Conservation (phyloP, 1,140 invertebrate species). For the Lepidurus packardi region DNA sequence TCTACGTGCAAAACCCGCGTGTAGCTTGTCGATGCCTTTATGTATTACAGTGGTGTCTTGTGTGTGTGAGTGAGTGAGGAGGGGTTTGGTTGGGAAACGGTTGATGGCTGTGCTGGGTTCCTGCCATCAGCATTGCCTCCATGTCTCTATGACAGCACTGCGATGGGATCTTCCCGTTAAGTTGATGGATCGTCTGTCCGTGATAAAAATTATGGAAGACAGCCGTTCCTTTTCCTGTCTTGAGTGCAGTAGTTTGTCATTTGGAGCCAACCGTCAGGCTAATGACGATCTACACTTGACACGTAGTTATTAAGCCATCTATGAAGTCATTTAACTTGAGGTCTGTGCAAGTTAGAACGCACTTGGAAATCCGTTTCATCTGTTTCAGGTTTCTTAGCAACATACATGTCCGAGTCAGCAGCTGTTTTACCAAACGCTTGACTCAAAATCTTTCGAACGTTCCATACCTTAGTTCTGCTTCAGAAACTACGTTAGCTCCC, state of each 20-base stretch:
- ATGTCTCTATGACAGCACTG: constrained; percentile 2
- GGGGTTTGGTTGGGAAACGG: not conserved
- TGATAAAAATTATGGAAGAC: constrained; percentile 20
- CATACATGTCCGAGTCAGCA: too few relatives aligned
- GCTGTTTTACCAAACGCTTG: too few relatives aligned
- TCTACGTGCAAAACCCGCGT: not conserved
- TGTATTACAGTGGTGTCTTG: not conserved
- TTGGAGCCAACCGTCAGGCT: not conserved
- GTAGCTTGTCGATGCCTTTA: not conserved
- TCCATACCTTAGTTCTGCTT: too few relatives aligned
- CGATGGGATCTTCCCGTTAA: constrained; percentile 21
- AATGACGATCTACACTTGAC: constrained; percentile 15
- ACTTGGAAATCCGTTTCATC: not conserved
- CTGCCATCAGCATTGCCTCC: not conserved
- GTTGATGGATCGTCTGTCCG: constrained; percentile 20
- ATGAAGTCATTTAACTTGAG: constrained; percentile 10
- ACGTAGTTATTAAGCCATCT: constrained; percentile 10
- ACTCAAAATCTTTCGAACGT: too few relatives aligned
- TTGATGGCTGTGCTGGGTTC: constrained; percentile 6
- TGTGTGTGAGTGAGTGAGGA: not conserved
- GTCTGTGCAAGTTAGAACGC: not conserved
- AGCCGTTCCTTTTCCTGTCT: constrained; percentile 16
- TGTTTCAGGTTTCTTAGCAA: not conserved
- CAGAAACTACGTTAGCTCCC: too few relatives aligned
- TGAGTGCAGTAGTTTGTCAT: constrained; percentile 21